Conservation (phyloP, 2,113 vertebrate genomes). For the Potamarius usumacintae region DNA sequence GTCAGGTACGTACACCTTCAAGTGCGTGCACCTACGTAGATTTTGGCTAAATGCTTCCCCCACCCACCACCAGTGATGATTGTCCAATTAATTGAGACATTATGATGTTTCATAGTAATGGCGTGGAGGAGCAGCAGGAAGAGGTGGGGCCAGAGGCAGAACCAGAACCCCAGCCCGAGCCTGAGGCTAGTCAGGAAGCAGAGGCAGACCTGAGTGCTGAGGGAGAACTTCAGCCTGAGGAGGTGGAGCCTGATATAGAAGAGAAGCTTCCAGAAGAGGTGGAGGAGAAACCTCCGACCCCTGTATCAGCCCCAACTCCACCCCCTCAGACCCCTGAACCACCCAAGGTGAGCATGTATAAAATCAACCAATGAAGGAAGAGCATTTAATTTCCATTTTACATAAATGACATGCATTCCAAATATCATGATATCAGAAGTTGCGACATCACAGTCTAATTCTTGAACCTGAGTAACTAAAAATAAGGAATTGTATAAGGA, state of each 20-base stretch:
- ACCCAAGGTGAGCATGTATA: constrained; percentile 32
- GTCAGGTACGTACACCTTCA: constrained; percentile 71
- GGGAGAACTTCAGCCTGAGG: constrained; percentile 71
- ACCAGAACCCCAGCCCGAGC: constrained; percentile 51
- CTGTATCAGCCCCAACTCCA: constrained; percentile 47
- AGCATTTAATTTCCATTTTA: not conserved
- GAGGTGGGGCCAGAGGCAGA: constrained; percentile 48
- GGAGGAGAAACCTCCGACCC: constrained; percentile 77
- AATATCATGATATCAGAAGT: not conserved
- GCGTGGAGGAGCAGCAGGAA: constrained; percentile 58
- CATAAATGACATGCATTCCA: not conserved
- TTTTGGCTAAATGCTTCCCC: not conserved
- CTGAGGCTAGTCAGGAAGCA: constrained; percentile 42
- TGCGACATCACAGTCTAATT: too few species aligned
- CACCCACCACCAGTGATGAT: too few species aligned
- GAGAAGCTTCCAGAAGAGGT: constrained; percentile 68
- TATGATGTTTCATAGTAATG: constrained; percentile 44
- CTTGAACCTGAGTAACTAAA: too few species aligned
- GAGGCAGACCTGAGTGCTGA: constrained; percentile 70
- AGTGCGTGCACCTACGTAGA: not conserved
- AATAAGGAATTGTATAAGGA: not conserved
- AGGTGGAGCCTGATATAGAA: constrained; percentile 77
- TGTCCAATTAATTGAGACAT: not conserved
- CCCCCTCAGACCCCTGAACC: constrained; percentile 42
- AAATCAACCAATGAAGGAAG: not conserved